phyloP scores from a whole-genome alignment of 2,888 invertebrate genomes.

The Nomada flava region DNA sequence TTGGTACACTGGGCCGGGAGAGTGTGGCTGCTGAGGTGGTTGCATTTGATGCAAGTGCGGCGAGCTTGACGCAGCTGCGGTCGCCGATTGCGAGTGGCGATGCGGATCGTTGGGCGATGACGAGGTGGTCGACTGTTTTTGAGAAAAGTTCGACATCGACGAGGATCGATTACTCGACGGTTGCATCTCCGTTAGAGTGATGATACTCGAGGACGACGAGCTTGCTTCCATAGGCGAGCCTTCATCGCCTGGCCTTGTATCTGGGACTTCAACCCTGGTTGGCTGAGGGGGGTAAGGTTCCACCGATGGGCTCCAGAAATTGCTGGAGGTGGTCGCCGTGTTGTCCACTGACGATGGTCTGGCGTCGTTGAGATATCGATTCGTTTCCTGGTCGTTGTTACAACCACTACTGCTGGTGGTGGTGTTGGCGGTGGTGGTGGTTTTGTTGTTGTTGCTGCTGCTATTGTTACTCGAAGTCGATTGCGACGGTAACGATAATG shows the following conservation, averaged over 20 bases:
- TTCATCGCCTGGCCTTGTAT: constrained; percentile 80
- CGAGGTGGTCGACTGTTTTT: constrained; percentile 43
- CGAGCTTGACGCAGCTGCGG: constrained; percentile 49
- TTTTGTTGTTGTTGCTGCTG: constrained; percentile 4
- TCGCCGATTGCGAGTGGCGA: constrained; percentile 33
- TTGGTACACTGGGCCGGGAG: constrained; percentile 79
- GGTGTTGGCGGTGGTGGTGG: not conserved
- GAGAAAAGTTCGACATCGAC: constrained; percentile 42
- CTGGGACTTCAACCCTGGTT: constrained; percentile 81
- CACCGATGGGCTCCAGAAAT: constrained; percentile 78
- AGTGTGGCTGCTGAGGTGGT: constrained; percentile 72
- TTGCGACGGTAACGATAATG: constrained; percentile 53
- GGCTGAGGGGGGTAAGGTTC: constrained; percentile 81
- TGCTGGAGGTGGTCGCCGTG: constrained; percentile 49
- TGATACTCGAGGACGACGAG: constrained; percentile 65
- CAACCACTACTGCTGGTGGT: constrained; percentile 7
- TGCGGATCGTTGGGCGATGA: constrained; percentile 57
- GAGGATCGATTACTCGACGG: constrained; percentile 71
- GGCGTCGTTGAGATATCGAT: constrained; percentile 54
- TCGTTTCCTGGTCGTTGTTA: constrained; percentile 54
- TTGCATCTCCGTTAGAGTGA: constrained; percentile 80
- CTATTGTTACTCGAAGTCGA: constrained; percentile 33
- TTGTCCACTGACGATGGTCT: constrained; percentile 67
- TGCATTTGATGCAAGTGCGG: constrained; percentile 76
- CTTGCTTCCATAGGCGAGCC: constrained; percentile 67